Evolutionary conservation across 1,140 invertebrate genomes (phyloP).

Genomic region (Acromyrmex heyeri): DNA sequence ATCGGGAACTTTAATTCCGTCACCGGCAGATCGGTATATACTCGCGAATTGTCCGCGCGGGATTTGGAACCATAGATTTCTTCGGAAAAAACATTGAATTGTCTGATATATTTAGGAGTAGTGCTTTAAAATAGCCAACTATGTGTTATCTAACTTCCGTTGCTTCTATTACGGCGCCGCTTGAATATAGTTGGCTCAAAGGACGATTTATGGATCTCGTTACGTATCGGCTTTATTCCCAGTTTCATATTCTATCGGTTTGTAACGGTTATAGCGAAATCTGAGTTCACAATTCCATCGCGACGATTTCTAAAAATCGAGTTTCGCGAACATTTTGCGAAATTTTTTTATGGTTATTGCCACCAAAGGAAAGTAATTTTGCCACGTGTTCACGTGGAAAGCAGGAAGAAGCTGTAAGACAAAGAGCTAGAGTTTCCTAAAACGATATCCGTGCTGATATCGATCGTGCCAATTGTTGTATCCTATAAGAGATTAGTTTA

Average conservation of each 20-base stretch:
- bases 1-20: slow-evolving; percentile 30
- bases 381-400: slow-evolving; percentile 6
- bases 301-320: slow-evolving; percentile 35
- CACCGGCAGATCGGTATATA: not conserved
- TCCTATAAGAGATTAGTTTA: slow-evolving; percentile 24
- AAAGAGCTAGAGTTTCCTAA: slow-evolving; percentile 38
- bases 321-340: slow-evolving; percentile 10
- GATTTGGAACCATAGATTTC: slow-evolving; percentile 4
- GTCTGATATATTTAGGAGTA: slow-evolving; percentile 13
- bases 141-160: slow-evolving; percentile 20
- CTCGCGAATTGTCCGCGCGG: not conserved
- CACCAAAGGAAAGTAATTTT: slow-evolving; percentile 13
- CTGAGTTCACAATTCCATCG: slow-evolving; percentile 20
- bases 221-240: not conserved
- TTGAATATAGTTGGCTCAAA: not conserved
- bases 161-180: not conserved
- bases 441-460: slow-evolving; percentile 32
- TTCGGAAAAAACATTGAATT: too few species aligned
- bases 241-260: slow-evolving; percentile 5
- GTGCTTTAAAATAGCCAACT: not conserved
- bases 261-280: slow-evolving; percentile 4
- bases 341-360: slow-evolving; percentile 53
- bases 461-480: slow-evolving; percentile 45
- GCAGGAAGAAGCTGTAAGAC: slow-evolving; percentile 29
- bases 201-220: slow-evolving; percentile 12